Base-by-base conservation (phyloP, 2,888 invertebrate species). In the Eupithecia insigniata region DNA sequence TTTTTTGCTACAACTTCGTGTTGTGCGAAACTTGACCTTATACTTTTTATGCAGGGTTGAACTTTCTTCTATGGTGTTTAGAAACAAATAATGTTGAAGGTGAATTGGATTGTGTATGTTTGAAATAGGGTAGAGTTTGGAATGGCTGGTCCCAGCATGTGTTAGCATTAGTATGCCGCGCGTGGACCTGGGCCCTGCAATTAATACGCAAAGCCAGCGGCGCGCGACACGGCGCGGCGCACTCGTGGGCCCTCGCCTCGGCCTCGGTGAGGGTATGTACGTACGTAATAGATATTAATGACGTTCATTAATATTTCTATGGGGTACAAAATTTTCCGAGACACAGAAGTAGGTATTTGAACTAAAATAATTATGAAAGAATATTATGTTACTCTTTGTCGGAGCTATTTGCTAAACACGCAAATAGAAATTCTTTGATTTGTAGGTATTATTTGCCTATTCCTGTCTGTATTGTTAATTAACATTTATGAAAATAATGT, bases 161-260 rank as follows among this genome's bases (percentile, higher is more conserved):
- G 61, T 60, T n/a, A 62, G 46, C 68, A 74, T 78, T 71, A 73
- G 76, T 77, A 78, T 78, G 74, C 79, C n/a, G 55, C 69, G 62
- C 73, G 67, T 66, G 77, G 67, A 68, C 51, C 71, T 58, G 67
- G 60, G 60, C 58, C 70, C 68, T 76, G 66, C 72, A 76, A 77
- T 79, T 74, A 78, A 74, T 75, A 71, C 71, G 66, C 73, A 72
- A 26, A 26, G 58, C 12, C 55, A 26, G 2, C 10, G 51, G 18
- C 43, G 43, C 16, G 18, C 4, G 16, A 10, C 43, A n/a, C 22
- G 51, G 18, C 51, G 51, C 51, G 51, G n/a, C 51, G 22, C n/a
- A n/a, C n/a, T n/a, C n/a, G n/a, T n/a, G n/a, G n/a, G n/a, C n/a
- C n/a, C n/a, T n/a, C n/a, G n/a, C n/a, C n/a, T n/a, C n/a, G 12